Conservation (phyloP, 2,888 invertebrate species). For the Seira musarum region DNA sequence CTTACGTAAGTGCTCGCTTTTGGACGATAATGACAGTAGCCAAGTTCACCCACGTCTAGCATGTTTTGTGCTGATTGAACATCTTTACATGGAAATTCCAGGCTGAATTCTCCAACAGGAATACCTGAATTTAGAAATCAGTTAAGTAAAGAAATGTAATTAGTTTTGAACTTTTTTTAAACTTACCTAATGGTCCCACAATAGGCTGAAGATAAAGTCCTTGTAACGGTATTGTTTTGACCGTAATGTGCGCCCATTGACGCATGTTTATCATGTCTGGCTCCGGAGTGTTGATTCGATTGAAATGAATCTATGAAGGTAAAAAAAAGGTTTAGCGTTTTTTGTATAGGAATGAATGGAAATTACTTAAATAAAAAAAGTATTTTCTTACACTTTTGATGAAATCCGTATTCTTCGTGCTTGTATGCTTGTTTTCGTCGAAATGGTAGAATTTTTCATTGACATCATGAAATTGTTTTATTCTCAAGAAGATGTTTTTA, state of each 20-base stretch:
- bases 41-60: not conserved
- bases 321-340: not conserved
- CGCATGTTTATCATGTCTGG: slow-evolving; percentile 27
- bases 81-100: slow-evolving; percentile 37
- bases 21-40: slow-evolving; percentile 27
- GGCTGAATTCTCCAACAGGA: slow-evolving; percentile 32
- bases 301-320: not conserved
- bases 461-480: not conserved
- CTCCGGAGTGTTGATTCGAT: slow-evolving; percentile 28
- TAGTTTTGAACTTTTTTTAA: not conserved
- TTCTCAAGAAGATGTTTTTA: not conserved
- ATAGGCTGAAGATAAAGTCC: slow-evolving; percentile 32
- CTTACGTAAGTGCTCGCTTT: slow-evolving; percentile 17
- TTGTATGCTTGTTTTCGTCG: not conserved
- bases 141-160: too few species aligned
- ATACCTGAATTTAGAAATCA: not conserved
- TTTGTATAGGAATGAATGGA: too few species aligned
- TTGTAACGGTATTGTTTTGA: not conserved
- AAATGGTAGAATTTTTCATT: slow-evolving; percentile 2
- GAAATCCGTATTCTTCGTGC: not conserved
- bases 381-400: not conserved
- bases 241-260: slow-evolving; percentile 37
- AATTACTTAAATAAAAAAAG: slow-evolving; percentile 1
- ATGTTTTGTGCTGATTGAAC: not conserved
- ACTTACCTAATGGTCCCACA: slow-evolving; percentile 26